Conservation (phyloP, 1,140 invertebrate species). For the Eubasilissa regina region DNA sequence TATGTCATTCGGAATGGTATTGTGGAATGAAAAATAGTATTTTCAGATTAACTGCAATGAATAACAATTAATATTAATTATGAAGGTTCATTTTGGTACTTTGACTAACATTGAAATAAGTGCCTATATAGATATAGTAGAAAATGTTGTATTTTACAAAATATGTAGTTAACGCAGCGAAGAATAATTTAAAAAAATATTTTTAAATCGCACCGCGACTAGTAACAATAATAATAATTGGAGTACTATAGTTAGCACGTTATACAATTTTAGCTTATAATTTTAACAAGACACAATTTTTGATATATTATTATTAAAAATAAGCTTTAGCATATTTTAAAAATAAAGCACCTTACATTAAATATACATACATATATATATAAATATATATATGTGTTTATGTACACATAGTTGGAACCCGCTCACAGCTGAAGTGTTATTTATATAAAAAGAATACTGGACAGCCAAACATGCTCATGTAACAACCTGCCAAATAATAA, state of each 20-base stretch:
- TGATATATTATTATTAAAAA: neutral
- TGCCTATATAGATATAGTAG: too few relatives aligned
- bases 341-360: neutral
- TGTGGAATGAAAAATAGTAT: conserved; percentile 15
- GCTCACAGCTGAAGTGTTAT: conserved; percentile 65
- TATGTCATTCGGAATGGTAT: conserved; percentile 4
- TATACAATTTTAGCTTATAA: conserved; percentile 10
- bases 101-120: neutral
- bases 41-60: neutral
- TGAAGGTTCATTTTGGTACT: neutral
- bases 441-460: conserved; percentile 73
- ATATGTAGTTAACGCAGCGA: too few relatives aligned
- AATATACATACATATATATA: too few relatives aligned
- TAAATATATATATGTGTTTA: too few relatives aligned
- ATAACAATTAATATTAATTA: neutral
- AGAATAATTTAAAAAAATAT: neutral
- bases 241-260: conserved; percentile 21
- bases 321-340: conserved; percentile 9
- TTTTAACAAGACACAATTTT: conserved; percentile 32
- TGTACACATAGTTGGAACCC: conserved; percentile 62
- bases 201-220: conserved; percentile 36
- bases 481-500: conserved; percentile 72
- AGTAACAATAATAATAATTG: conserved; percentile 27
- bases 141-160: too few relatives aligned
- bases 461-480: conserved; percentile 72